Conservation (phyloP, 1,140 invertebrate species). For the Phortica variegata region DNA sequence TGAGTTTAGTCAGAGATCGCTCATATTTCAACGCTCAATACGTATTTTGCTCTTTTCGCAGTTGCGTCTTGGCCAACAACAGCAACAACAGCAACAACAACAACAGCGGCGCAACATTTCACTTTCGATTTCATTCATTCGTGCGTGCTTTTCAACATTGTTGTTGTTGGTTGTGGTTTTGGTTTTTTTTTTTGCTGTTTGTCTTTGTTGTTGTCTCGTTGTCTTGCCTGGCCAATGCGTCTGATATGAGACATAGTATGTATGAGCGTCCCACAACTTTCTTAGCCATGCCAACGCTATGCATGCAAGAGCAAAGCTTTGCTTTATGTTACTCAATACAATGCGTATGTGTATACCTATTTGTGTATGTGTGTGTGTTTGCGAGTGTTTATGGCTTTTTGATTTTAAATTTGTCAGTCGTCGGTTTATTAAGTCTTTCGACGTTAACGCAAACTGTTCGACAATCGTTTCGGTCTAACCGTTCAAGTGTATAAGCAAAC, state of each 20-base stretch:
- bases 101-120: too few relatives aligned
- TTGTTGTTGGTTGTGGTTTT: constrained; percentile 17
- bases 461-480: too few relatives aligned
- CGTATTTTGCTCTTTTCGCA: too few relatives aligned
- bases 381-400: constrained; percentile 47
- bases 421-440: constrained; percentile 55
- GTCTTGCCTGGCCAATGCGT: too few relatives aligned
- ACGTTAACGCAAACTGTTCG: constrained; percentile 47
- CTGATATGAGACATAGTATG: too few relatives aligned
- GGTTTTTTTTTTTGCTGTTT: constrained; percentile 19
- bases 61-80: too few relatives aligned
- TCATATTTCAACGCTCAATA: too few relatives aligned
- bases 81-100: too few relatives aligned
- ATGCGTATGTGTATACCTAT: constrained; percentile 1
- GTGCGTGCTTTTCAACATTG: constrained; percentile 14
- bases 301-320: constrained; percentile 30
- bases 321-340: constrained; percentile 48
- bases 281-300: constrained; percentile 1
- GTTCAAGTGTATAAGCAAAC: not conserved
- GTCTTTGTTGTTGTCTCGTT: constrained; percentile 5
- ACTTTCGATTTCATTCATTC: constrained; percentile 3
- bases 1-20: too few relatives aligned
- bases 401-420: constrained; percentile 54
- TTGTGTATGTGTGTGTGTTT: constrained; percentile 12
- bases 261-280: constrained; percentile 2